A percentile compares a stretch with the other conserved stretches of the same genome.
phyloP scores from a whole-genome alignment of 2,797 vertebrate species.

The Meda fulgida region DNA sequence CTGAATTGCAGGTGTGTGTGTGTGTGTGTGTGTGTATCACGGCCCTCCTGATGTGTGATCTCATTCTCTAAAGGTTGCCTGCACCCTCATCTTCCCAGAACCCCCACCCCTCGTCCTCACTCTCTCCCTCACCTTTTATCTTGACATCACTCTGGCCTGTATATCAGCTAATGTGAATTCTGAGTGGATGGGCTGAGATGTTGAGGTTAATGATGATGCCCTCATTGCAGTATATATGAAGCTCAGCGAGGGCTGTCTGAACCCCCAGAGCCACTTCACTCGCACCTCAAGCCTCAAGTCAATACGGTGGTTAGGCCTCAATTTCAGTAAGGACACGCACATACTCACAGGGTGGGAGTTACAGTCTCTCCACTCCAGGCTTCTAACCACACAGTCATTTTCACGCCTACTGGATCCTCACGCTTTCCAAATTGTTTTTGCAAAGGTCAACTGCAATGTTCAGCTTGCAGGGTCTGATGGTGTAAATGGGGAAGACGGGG shows the following conservation, averaged over 20 bases:
- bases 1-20: constrained; percentile 20
- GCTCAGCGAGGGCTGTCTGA: constrained; percentile 40
- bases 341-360: constrained; percentile 39
- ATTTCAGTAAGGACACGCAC: neutral
- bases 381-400: constrained; percentile 55
- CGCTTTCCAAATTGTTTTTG: constrained; percentile 60
- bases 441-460: constrained; percentile 64
- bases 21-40: neutral
- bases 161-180: constrained; percentile 53
- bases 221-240: constrained; percentile 44
- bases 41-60: constrained; percentile 31
- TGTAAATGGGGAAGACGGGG: constrained; percentile 44
- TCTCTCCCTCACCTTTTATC: constrained; percentile 29
- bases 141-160: constrained; percentile 36
- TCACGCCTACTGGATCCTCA: constrained; percentile 56
- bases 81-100: constrained; percentile 27
- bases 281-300: constrained; percentile 38
- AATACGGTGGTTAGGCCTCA: constrained; percentile 28
- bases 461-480: constrained; percentile 46
- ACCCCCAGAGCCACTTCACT: constrained; percentile 42
- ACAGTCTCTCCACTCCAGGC: constrained; percentile 40
- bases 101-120: neutral
- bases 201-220: constrained; percentile 51
- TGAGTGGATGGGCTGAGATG: constrained; percentile 43
- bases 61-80: constrained; percentile 48